Conservation (phyloP, 2,113 vertebrate species). For the Poecile atricapillus region DNA sequence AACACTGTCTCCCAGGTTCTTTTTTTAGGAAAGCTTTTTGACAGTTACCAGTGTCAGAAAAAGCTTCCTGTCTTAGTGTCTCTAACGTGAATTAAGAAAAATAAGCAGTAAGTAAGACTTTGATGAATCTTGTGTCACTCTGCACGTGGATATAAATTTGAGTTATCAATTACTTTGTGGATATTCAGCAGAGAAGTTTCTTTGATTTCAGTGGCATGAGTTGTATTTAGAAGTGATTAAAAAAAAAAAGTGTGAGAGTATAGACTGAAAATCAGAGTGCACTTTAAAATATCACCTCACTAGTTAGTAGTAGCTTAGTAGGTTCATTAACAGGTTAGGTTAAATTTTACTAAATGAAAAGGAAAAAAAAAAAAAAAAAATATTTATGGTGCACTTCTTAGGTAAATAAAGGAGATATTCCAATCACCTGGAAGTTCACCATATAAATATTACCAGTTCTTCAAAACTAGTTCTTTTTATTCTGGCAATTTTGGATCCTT, state of each 20-base stretch:
- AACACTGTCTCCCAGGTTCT: constrained; percentile 3
- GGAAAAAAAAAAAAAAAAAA: too few relatives aligned
- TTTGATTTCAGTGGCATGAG: background rate
- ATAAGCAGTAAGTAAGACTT: constrained; percentile 27
- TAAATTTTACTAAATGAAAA: background rate
- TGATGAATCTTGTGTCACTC: constrained; percentile 15
- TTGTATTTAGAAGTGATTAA: background rate
- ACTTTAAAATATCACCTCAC: background rate
- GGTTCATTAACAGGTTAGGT: background rate
- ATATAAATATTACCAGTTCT: background rate
- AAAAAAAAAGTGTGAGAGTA: background rate
- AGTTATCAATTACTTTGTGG: background rate
- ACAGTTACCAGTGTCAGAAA: constrained; percentile 36
- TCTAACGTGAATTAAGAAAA: constrained; percentile 49
- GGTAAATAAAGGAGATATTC: background rate
- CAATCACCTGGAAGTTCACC: background rate
- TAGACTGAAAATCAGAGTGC: background rate
- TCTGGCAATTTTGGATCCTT: background rate
- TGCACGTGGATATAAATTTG: background rate
- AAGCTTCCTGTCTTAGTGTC: constrained; percentile 28
- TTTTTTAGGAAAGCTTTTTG: constrained; percentile 57
- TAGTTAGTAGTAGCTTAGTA: too few relatives aligned
- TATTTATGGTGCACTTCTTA: accelerated
- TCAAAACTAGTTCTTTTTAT: background rate
- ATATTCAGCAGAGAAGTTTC: background rate